phyloP scores from a whole-genome alignment of 2,888 invertebrate species.

The Sminthurides aquaticus region DNA sequence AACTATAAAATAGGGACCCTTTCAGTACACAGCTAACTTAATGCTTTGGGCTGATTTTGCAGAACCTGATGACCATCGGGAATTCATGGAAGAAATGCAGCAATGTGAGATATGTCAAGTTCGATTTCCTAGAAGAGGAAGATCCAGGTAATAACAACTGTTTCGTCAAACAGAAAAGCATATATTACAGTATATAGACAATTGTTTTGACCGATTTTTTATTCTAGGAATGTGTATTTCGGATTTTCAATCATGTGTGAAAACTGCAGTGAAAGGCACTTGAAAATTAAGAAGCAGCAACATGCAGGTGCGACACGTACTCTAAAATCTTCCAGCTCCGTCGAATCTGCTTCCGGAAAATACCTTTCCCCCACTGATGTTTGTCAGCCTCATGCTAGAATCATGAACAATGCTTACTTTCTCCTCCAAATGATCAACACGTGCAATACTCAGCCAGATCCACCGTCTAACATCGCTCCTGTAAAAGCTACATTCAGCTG shows the following conservation, averaged over 20 bases:
- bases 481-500: slow-evolving; percentile 35
- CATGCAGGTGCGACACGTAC: slow-evolving; percentile 31
- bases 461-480: slow-evolving; percentile 21
- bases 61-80: slow-evolving; percentile 43
- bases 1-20: no score
- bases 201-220: slow-evolving; percentile 3
- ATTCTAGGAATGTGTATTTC: slow-evolving; percentile 38
- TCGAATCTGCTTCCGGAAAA: background rate
- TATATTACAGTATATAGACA: no score
- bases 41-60: background rate
- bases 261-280: slow-evolving; percentile 72
- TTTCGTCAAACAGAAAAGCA: no score
- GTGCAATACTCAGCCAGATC: slow-evolving; percentile 24
- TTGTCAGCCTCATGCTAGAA: slow-evolving; percentile 55
- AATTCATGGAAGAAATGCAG: slow-evolving; percentile 44
- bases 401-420: slow-evolving; percentile 91
- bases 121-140: slow-evolving; percentile 25
- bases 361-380: slow-evolving; percentile 2
- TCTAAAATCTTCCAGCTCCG: background rate
- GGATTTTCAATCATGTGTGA: slow-evolving; percentile 67
- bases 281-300: slow-evolving; percentile 47
- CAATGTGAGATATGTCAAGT: slow-evolving; percentile 42
- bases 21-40: no score
- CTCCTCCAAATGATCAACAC: slow-evolving; percentile 53
- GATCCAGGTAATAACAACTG: slow-evolving; percentile 28